Percentiles rank a stretch among this genome's conserved stretches.
These are phyloP conservation scores for Tenebrosternarchus preto DNA, from an alignment of 2,113 vertebrate species.

Conservation along the genomic window DNA sequence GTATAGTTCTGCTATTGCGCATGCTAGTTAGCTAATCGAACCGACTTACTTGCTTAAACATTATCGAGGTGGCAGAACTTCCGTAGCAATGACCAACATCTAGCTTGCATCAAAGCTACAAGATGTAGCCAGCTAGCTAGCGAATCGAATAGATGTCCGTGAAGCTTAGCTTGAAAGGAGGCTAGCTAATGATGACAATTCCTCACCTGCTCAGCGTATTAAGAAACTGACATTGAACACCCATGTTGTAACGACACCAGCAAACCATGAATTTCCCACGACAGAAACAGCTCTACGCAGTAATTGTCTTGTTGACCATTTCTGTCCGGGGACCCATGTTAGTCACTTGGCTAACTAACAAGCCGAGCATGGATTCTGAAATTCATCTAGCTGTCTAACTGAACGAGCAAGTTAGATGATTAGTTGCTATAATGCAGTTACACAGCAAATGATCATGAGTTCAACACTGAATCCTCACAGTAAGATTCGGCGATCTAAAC, in stretches of 20 bases:
- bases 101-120: background rate
- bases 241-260: background rate
- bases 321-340: background rate
- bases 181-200: background rate
- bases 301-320: background rate
- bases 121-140: background rate
- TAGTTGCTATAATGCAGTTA: background rate
- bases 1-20: background rate
- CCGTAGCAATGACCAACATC: slow-evolving; percentile 9
- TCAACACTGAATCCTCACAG: background rate
- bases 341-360: background rate
- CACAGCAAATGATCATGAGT: background rate
- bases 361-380: background rate
- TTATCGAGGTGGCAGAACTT: slow-evolving; percentile 5
- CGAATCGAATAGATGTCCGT: background rate
- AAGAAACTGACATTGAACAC: background rate
- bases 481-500: background rate
- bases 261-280: background rate
- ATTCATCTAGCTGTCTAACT: background rate
- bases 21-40: background rate
- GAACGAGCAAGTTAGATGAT: background rate
- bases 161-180: background rate
- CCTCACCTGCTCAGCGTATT: background rate
- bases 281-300: background rate
- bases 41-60: background rate